Evolutionary conservation across 2,797 vertebrate species (phyloP), one percentile per base, ranked within the genome.

Genomic region (Hafferia zeledoni): DNA sequence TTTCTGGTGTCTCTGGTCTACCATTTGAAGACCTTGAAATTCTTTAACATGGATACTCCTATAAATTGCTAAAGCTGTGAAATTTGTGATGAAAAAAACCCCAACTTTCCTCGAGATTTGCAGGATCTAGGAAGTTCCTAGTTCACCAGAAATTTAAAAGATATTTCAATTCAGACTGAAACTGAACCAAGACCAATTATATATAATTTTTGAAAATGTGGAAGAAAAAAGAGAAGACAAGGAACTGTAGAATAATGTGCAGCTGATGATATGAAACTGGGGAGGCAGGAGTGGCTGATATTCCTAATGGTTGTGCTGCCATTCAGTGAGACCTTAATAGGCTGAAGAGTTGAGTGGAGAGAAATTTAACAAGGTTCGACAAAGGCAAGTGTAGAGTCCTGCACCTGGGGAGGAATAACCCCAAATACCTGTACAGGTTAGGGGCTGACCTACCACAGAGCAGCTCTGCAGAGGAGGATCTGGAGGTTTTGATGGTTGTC

Each of bases 391-490:
- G 6, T 47, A 47, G 8, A 10, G 11, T 33, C 5, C 53, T 46
- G 33, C 16, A 43, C 13, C 3, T 2, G 0, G 11, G 16, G 13
- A 61, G 27, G 22, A 76, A 63, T 28, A 69, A 56, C 9, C 19
- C n/a, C 20, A 44, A 63, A 56, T n/a, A 56, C 41, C 31, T 28
- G 13, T 18, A 11, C 15, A 56, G 3, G 13, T 20, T 5, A 5
- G 6, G 6, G 6, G 5, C 23, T 76, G 49, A 69, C 24, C 35
- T n/a, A 5, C 52, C 56, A 37, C 11, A 89, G 41, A 44, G 5
- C 11, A 50, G 18, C 27, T 63, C 27, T 56, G 23, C 0, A 0
- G 16, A 50, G 27, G n/a, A 30, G 6, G 27, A 49, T 10, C 2
- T 2, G 8, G 16, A 56, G 33, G 7, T 1, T 43, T 55, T 43